A percentile compares a stretch with the other conserved stretches of the same genome.
These are phyloP conservation scores for Trypoxylon attenuatum DNA, from an alignment of 2,888 invertebrate species.

Conservation along the genomic window DNA sequence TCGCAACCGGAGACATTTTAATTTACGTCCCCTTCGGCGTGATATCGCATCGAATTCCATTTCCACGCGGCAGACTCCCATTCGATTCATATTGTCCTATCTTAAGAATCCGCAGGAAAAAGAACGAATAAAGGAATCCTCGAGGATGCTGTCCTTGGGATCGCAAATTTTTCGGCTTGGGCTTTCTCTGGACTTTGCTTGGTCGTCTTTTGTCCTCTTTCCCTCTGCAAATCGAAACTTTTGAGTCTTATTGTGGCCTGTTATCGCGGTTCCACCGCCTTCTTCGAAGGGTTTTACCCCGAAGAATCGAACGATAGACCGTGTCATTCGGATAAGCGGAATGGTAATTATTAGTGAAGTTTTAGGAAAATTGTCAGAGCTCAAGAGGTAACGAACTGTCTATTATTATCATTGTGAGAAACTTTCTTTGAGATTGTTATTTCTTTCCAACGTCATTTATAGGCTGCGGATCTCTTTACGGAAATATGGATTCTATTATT, in stretches of 20 bases:
- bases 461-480: too few relatives aligned
- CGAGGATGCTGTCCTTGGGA: not conserved
- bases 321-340: too few relatives aligned
- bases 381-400: too few relatives aligned
- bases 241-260: not conserved
- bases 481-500: too few relatives aligned
- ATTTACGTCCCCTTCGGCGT: slow-evolving; percentile 61
- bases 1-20: slow-evolving; percentile 65
- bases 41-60: slow-evolving; percentile 61
- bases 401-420: too few relatives aligned
- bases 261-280: not conserved
- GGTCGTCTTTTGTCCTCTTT: not conserved
- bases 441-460: too few relatives aligned
- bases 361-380: too few relatives aligned
- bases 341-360: too few relatives aligned
- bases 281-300: not conserved
- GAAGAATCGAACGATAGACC: too few relatives aligned
- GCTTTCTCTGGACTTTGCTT: not conserved
- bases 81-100: slow-evolving; percentile 50
- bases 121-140: slow-evolving; percentile 8
- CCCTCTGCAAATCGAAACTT: not conserved
- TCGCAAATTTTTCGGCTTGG: not conserved
- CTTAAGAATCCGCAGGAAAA: slow-evolving; percentile 9
- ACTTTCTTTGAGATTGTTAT: too few relatives aligned
- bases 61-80: slow-evolving; percentile 32